phyloP scores from a whole-genome alignment of 92 coral and sea anemone species.

The Zoanthus gigantus region DNA sequence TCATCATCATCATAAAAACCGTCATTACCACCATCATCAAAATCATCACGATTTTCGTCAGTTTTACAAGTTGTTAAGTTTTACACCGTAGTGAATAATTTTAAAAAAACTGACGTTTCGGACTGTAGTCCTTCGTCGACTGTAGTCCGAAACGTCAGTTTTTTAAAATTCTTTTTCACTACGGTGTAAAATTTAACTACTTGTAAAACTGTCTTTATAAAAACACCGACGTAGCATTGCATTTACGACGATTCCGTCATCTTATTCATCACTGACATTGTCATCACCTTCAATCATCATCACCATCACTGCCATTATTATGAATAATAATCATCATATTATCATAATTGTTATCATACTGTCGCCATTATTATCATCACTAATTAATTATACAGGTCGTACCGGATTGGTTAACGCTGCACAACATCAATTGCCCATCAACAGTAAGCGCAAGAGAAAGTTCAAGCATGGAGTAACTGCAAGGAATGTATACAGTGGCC shows the following conservation, averaged over 20 bases:
- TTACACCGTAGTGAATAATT: too few relatives aligned
- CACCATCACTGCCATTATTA: neutral
- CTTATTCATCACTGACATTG: neutral
- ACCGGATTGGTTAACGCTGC: slow-evolving; percentile 57
- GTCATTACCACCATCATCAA: neutral
- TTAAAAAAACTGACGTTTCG: too few relatives aligned
- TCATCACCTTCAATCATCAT: neutral
- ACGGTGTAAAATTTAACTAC: too few relatives aligned
- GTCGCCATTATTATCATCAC: neutral
- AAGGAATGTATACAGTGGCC: slow-evolving; percentile 55
- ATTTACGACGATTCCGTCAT: neutral
- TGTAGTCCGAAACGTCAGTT: too few relatives aligned
- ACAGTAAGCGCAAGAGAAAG: slow-evolving; percentile 61
- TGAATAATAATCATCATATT: too few relatives aligned
- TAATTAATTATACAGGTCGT: neutral
- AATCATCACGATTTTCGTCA: neutral
- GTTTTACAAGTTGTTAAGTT: too few relatives aligned
- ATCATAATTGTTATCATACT: too few relatives aligned
- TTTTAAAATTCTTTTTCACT: too few relatives aligned
- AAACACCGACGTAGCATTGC: too few relatives aligned
- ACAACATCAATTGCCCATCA: slow-evolving; percentile 51
- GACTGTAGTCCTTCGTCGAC: too few relatives aligned
- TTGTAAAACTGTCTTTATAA: too few relatives aligned
- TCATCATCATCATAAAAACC: too few relatives aligned
- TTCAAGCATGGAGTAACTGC: slow-evolving; percentile 47